Evolutionary conservation across 2,113 vertebrate genomes (phyloP).

Genomic region (Caloenas nicobarica): DNA sequence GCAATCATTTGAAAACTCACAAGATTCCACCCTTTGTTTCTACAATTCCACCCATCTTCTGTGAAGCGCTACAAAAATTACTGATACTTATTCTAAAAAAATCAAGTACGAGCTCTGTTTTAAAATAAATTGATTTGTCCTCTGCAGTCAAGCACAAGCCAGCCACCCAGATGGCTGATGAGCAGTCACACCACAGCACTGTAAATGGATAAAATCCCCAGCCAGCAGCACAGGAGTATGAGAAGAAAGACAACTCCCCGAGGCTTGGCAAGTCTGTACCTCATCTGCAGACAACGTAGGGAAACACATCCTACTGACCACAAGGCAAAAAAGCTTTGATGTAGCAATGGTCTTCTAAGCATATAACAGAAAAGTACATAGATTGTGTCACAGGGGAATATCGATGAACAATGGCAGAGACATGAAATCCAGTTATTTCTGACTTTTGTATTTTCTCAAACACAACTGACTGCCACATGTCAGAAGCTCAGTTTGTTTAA

Average conservation of each 20-base stretch:
- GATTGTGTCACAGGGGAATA: accelerated
- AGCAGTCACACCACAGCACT: background rate
- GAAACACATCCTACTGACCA: background rate
- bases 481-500: background rate
- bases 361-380: background rate
- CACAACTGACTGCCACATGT: background rate
- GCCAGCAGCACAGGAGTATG: background rate
- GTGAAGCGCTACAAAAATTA: constrained; percentile 47
- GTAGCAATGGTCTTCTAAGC: background rate
- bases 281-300: background rate
- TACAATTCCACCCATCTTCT: constrained; percentile 35
- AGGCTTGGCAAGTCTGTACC: background rate
- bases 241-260: background rate
- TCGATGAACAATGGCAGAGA: background rate
- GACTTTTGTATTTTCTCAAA: background rate
- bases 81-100: constrained; percentile 27
- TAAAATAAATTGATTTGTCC: constrained; percentile 27
- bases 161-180: background rate
- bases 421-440: background rate
- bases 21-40: constrained; percentile 31
- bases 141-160: background rate
- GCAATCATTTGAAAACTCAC: background rate
- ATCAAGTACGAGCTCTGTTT: background rate
- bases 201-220: background rate
- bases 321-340: background rate